Base-by-base conservation (phyloP, 2,797 vertebrate species). In the Lindbergichthys nudifrons region DNA sequence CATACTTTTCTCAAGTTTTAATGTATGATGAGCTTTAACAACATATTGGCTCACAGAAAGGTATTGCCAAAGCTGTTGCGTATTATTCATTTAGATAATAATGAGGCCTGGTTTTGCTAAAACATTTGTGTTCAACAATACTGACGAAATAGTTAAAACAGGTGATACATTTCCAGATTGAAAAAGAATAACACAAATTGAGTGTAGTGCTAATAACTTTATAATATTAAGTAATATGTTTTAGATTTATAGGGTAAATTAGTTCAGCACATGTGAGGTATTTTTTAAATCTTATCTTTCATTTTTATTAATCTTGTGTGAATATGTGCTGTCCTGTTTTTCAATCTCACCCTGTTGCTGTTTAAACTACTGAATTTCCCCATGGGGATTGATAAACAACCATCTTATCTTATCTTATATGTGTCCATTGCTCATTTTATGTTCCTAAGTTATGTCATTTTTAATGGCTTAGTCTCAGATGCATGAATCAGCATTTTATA, bases 1-100 rank as follows among this genome's bases (percentile, higher is more conserved):
- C 30, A 5, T 65, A 30, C 46, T 69, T 70, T 52, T 39, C 26
- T 52, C 18, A 12, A 2, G 64, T 69, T 43, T 10, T 2, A 58
- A 10, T 26, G 51, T 21, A 51, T 47, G 30, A 4, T 53, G 11
- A 69, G 43, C 41, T 51, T 26, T 10, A 11, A 45, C 1, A 0
- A 16, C 51, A 41, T 21, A 19, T 7, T 8, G 41, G 45, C 26
- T 73, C 58, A 66, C 6, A 51, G 32, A n/a, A 56, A 18, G 19
- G 19, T 8, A 14, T n/a, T 42, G n/a, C 14, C 16, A 61, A 60
- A 41, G 11, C 56, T 63, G 47, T 60, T n/a, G 5, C 18, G 51
- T 61, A 2, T 45, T 54, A 50, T 66, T 12, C 1, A 14, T 61
- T 51, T 5, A 21, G 62, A 52, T 43, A 16, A 51, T 62, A 46